Base-by-base conservation (phyloP, 1,140 invertebrate species). In the Hyles euphorbiae region DNA sequence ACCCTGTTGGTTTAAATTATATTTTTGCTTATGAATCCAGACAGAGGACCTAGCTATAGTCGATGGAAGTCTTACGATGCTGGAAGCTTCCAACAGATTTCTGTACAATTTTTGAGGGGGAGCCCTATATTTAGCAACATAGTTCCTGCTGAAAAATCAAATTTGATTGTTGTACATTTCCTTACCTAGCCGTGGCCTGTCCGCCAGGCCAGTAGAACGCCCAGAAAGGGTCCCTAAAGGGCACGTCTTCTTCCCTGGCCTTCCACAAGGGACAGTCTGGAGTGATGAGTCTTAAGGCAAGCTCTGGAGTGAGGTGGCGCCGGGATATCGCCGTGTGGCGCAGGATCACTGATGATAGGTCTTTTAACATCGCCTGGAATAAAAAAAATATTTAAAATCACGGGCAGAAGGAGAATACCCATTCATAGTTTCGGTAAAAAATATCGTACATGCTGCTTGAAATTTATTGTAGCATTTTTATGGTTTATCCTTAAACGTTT, bases 171-270 rank as follows among this genome's bases (percentile, higher is more conserved):
- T 33, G 6, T 51, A 34, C 9, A 8, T 53, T 12, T 12, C 51
- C 54, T 63, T 68, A 91, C 85, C 89, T 89, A 0, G 89, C 76
- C 34, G 90, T 76, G 43, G 87, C 90, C 57, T 92, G 91, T 3
- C 91, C 92, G 1, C 91, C 91, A 1, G 91, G 91, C 91, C 92
- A 92, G 63, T 92, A 92, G 69, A 92, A 91, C 0, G 88, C 90
- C 91, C 91, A 92, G 68, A 90, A 92, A 1, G 91, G 91, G 45
- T 92, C 83, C 33, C 64, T 60, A 43, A 90, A 89, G 0, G 83
- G 74, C 0, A 70, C 65, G 33, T 77, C 56, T 3, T 80, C 68
- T 3, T 58, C 65, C 1, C 68, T 70, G 1, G 84, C 81, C 3
- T 74, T 69, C 81, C 91, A 93, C 0, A 92, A 64, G 1, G 82